These are phyloP conservation scores for Oryzias celebensis DNA, from an alignment of 2,113 vertebrate genomes.

Conservation along the genomic window DNA sequence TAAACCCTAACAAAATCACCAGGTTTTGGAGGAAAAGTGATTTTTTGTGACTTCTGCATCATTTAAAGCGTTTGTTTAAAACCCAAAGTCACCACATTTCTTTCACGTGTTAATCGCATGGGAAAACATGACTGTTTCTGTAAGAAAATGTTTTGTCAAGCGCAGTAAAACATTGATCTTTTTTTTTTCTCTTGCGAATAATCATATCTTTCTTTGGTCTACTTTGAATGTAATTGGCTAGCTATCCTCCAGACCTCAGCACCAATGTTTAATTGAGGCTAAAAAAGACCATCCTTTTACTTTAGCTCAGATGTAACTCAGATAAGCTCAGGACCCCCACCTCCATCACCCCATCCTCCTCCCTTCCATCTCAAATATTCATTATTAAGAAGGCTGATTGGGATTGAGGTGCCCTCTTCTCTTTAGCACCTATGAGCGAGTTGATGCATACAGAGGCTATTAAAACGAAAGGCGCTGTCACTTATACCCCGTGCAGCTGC, in stretches of 20 bases:
- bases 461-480: slow-evolving; percentile 50
- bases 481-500: slow-evolving; percentile 34
- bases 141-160: no score
- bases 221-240: not conserved
- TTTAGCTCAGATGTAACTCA: slow-evolving; percentile 7
- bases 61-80: no score
- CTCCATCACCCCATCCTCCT: not conserved
- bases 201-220: no score
- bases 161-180: no score
- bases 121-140: no score
- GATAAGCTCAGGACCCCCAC: not conserved
- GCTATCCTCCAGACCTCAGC: slow-evolving; percentile 24
- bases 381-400: slow-evolving; percentile 52
- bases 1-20: no score
- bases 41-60: no score
- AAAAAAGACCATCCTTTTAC: slow-evolving; percentile 4
- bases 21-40: no score
- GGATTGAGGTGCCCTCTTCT: slow-evolving; percentile 42
- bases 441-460: slow-evolving; percentile 39
- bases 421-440: slow-evolving; percentile 29
- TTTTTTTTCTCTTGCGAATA: no score
- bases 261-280: slow-evolving; percentile 16
- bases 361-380: slow-evolving; percentile 52
- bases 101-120: no score
- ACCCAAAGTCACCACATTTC: no score